A percentile compares a stretch with the other conserved stretches of the same genome.
phyloP scores from a whole-genome alignment of 2,797 vertebrate genomes.

The Delichon dasypus region DNA sequence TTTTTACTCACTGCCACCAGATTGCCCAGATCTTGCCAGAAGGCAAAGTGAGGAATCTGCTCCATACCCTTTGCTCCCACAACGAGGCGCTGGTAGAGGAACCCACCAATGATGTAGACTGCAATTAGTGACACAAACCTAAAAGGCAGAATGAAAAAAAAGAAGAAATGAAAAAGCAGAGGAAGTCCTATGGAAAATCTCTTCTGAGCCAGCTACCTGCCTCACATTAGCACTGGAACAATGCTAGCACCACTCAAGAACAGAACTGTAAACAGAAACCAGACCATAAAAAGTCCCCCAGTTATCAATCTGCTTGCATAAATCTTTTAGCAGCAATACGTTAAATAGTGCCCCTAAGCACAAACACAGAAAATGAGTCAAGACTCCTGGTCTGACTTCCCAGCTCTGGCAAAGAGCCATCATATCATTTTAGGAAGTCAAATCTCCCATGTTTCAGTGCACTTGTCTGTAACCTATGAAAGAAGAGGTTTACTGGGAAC shows the following conservation, averaged over 20 bases:
- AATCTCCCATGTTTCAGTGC: neutral
- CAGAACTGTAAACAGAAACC: neutral
- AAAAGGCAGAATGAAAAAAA: neutral
- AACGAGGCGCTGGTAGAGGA: conserved; percentile 93
- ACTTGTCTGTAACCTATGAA: neutral
- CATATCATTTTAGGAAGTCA: neutral
- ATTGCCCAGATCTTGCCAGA: conserved; percentile 95
- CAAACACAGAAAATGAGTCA: neutral
- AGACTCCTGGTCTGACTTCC: neutral
- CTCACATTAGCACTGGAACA: neutral
- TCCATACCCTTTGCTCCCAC: conserved; percentile 97
- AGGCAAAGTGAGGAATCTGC: conserved; percentile 92
- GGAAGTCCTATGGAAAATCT: neutral
- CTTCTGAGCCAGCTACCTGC: neutral
- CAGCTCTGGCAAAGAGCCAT: neutral
- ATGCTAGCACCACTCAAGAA: neutral
- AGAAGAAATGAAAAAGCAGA: neutral
- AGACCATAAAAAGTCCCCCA: neutral
- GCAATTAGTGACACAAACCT: conserved; percentile 84
- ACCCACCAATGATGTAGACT: conserved; percentile 90
- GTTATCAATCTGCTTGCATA: neutral
- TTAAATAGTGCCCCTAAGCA: neutral
- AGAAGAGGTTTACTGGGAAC: neutral
- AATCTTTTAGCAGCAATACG: neutral
- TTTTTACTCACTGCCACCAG: conserved; percentile 87